Evolutionary conservation across 2,113 vertebrate species (phyloP).

Genomic region (Gadus macrocephalus): DNA sequence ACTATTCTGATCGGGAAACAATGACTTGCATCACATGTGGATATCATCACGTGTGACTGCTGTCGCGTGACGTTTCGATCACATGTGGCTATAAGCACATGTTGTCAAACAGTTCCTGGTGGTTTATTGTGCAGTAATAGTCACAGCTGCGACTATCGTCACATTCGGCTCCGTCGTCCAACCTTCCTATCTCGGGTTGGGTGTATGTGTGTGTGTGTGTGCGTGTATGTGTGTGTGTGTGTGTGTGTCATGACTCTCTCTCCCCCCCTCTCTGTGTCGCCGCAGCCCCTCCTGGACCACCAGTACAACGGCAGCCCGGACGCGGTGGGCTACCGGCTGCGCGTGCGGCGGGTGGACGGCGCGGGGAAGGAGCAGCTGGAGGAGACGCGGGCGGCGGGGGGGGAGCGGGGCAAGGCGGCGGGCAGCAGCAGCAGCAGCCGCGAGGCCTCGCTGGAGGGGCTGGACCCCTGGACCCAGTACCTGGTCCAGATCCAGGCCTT

Average conservation of each 20-base stretch:
- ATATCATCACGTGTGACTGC: too few relatives aligned
- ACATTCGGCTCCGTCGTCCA: background rate
- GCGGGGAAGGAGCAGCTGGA: slow-evolving; percentile 51
- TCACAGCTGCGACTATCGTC: too few relatives aligned
- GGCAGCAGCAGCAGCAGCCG: slow-evolving; percentile 10
- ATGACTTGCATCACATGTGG: too few relatives aligned
- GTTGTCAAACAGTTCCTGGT: too few relatives aligned
- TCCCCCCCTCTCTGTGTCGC: background rate
- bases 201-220: background rate
- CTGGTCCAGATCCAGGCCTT: slow-evolving; percentile 88
- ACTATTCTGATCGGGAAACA: too few relatives aligned
- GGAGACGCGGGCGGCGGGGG: slow-evolving; percentile 42
- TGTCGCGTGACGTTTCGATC: too few relatives aligned
- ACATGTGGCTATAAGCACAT: too few relatives aligned
- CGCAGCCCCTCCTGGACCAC: slow-evolving; percentile 81
- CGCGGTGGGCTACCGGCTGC: slow-evolving; percentile 84
- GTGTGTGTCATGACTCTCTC: background rate
- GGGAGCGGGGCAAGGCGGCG: slow-evolving; percentile 50
- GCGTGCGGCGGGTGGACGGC: slow-evolving; percentile 70
- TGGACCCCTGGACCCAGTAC: slow-evolving; percentile 88
- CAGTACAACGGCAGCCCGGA: slow-evolving; percentile 90
- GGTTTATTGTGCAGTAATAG: too few relatives aligned
- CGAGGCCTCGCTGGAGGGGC: slow-evolving; percentile 79
- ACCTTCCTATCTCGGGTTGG: background rate
- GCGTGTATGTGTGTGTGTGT: background rate